Evolutionary conservation across 2,888 invertebrate species (phyloP).

Genomic region (Seladonia tumulorum): DNA sequence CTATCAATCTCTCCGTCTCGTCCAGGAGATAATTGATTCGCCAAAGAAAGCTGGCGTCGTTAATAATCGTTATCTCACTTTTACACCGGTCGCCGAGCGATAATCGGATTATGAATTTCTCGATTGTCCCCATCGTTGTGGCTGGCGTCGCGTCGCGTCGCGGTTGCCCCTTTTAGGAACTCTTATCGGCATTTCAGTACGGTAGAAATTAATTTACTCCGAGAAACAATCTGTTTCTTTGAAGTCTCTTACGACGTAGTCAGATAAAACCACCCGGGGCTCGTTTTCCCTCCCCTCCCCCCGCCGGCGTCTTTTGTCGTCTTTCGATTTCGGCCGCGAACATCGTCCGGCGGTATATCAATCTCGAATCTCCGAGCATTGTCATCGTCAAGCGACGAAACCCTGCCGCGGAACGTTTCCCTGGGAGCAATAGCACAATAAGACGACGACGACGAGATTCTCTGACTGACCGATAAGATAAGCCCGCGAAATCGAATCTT

Average conservation of each 20-base stretch:
- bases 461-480: conserved; percentile 56
- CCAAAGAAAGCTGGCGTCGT: not conserved
- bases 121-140: not conserved
- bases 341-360: not conserved
- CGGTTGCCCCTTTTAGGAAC: not conserved
- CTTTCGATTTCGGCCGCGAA: not conserved
- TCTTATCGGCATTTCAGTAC: not conserved
- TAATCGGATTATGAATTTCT: conserved; percentile 21
- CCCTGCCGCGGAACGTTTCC: conserved; percentile 5
- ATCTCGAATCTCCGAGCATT: conserved; percentile 4
- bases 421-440: not conserved
- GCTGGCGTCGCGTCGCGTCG: not conserved
- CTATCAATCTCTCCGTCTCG: not conserved
- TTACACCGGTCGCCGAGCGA: conserved; percentile 11
- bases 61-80: conserved; percentile 13
- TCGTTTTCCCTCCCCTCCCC: not conserved
- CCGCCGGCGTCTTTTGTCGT: not conserved
- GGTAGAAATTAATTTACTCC: not conserved
- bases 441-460: not conserved
- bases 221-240: not conserved
- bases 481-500: conserved; percentile 64
- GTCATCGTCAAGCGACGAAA: conserved; percentile 10
- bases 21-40: conserved; percentile 3
- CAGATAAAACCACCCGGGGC: not conserved
- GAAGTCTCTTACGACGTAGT: not conserved